Conservation (phyloP, 30 jellyfish, hydroid and myxozoan species). For the Sanderia malayensis region DNA sequence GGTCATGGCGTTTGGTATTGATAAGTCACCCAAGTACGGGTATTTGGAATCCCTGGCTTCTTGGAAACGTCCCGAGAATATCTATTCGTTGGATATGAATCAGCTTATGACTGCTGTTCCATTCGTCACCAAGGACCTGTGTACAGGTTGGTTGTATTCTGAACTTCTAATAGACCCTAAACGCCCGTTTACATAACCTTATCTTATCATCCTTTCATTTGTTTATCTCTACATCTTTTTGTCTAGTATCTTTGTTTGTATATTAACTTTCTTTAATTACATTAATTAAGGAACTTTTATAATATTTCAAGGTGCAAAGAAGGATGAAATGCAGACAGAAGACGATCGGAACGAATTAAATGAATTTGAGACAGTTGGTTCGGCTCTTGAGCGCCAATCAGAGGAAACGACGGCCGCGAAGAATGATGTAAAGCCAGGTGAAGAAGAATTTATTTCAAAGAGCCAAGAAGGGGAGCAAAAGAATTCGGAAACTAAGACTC, state of each 20-base stretch:
- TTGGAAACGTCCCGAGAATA: constrained; percentile 84
- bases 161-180: too few relatives aligned
- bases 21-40: constrained; percentile 72
- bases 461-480: not conserved
- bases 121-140: constrained; percentile 73
- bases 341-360: constrained; percentile 12
- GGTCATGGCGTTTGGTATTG: constrained; percentile 87
- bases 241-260: too few relatives aligned
- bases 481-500: not conserved
- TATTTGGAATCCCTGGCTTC: constrained; percentile 85
- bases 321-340: constrained; percentile 39
- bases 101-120: constrained; percentile 85
- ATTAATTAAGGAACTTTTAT: not conserved
- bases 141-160: too few relatives aligned
- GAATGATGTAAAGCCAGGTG: not conserved
- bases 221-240: too few relatives aligned
- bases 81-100: constrained; percentile 77
- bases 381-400: constrained; percentile 45
- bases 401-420: not conserved
- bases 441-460: not conserved
- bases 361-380: constrained; percentile 62
- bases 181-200: too few relatives aligned
- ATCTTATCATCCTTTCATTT: too few relatives aligned
- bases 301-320: constrained; percentile 29
- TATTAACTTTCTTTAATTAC: too few relatives aligned